Evolutionary conservation across 2,113 vertebrate genomes (phyloP).

Genomic region (Blennius ocellaris): DNA sequence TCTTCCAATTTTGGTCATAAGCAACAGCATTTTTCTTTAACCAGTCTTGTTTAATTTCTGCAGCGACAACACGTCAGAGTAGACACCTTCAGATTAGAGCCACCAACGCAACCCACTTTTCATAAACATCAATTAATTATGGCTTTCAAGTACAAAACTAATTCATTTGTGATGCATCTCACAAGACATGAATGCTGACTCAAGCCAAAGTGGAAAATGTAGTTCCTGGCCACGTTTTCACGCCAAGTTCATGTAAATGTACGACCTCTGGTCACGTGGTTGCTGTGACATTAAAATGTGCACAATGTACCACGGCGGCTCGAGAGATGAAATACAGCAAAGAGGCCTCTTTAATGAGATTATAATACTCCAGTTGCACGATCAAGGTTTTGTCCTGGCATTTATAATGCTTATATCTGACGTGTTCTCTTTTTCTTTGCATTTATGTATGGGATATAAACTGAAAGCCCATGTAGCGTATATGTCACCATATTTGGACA

Average conservation of each 20-base stretch:
- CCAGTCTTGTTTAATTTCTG: too few relatives aligned
- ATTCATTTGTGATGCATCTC: constrained; percentile 8
- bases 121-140: constrained; percentile 16
- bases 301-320: background rate
- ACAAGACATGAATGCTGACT: constrained; percentile 3
- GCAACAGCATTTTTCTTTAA: too few relatives aligned
- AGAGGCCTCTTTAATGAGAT: constrained; percentile 5
- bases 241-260: constrained; percentile 18
- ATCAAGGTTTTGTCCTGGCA: background rate
- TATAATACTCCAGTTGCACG: background rate
- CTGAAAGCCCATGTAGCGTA: background rate
- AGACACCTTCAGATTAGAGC: too few relatives aligned
- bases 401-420: too few relatives aligned
- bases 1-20: too few relatives aligned
- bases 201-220: constrained; percentile 19
- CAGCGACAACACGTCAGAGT: too few relatives aligned
- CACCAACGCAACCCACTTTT: background rate
- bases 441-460: background rate
- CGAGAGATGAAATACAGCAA: background rate
- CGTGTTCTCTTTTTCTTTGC: constrained; percentile 3
- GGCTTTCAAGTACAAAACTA: constrained; percentile 9
- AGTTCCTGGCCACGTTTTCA: constrained; percentile 21
- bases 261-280: constrained; percentile 1
- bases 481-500: background rate
- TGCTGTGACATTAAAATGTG: background rate